Conservation (phyloP, 2,888 invertebrate genomes). For the Eulithis prunata region DNA sequence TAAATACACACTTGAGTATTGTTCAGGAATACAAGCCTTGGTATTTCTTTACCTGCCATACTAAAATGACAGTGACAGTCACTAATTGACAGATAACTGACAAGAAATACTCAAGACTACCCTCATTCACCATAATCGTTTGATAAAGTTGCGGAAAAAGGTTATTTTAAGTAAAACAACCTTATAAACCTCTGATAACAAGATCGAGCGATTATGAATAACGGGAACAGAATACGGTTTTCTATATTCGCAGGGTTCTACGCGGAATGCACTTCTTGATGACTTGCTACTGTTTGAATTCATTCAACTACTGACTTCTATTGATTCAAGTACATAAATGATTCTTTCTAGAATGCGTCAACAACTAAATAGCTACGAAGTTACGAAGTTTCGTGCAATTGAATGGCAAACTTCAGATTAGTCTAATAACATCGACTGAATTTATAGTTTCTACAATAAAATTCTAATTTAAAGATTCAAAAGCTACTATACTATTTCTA, state of each 20-base stretch:
- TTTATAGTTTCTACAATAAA: neutral
- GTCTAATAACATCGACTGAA: neutral
- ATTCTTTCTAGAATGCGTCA: neutral
- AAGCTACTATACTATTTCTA: neutral
- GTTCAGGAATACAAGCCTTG: neutral
- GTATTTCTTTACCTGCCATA: neutral
- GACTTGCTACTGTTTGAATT: constrained; percentile 17
- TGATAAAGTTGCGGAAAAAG: neutral
- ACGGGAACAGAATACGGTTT: constrained; percentile 18
- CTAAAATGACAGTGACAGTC: neutral
- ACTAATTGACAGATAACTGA: constrained; percentile 1
- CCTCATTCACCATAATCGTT: neutral
- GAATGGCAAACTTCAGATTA: neutral
- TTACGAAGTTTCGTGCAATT: neutral
- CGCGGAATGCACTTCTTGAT: constrained; percentile 54
- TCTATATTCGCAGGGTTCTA: constrained; percentile 50
- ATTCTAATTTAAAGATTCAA: neutral
- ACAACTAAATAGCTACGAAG: neutral
- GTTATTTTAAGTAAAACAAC: neutral
- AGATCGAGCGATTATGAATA: constrained; percentile 3
- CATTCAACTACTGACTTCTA: constrained; percentile 7
- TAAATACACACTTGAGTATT: neutral
- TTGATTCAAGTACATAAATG: neutral
- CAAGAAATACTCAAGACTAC: constrained; percentile 3
- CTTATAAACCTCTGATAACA: neutral